phyloP scores from a whole-genome alignment of 2,888 invertebrate genomes.

The Patella ulyssiponensis region DNA sequence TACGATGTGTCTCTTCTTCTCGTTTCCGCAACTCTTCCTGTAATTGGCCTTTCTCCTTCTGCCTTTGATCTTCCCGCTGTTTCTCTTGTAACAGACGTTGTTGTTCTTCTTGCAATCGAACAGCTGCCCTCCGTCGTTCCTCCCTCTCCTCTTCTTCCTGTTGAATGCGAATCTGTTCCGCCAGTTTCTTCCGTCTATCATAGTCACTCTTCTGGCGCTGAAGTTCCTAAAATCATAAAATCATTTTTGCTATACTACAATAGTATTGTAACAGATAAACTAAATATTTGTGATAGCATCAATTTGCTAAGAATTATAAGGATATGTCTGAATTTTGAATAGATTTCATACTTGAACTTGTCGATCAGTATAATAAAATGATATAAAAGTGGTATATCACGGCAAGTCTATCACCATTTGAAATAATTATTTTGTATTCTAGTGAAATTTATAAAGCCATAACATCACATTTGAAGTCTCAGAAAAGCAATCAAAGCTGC shows the following conservation, averaged over 20 bases:
- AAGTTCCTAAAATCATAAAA: slow-evolving; percentile 57
- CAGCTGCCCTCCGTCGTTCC: slow-evolving; percentile 59
- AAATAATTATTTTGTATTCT: too few relatives aligned
- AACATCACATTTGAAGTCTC: too few relatives aligned
- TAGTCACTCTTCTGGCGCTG: slow-evolving; percentile 69
- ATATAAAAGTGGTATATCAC: too few relatives aligned
- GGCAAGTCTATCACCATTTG: too few relatives aligned
- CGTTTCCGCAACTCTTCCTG: slow-evolving; percentile 28
- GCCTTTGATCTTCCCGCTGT: slow-evolving; percentile 43
- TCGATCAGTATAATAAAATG: too few relatives aligned
- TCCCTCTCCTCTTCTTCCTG: slow-evolving; percentile 66
- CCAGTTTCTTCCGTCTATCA: slow-evolving; percentile 66
- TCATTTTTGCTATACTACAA: background rate
- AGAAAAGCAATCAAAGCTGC: too few relatives aligned
- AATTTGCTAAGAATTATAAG: too few relatives aligned
- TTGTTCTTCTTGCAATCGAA: slow-evolving; percentile 64
- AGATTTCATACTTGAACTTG: too few relatives aligned
- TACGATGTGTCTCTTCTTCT: slow-evolving; percentile 2
- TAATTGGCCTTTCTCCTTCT: slow-evolving; percentile 35
- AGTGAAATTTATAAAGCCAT: too few relatives aligned
- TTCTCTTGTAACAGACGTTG: slow-evolving; percentile 52
- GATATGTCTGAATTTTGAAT: too few relatives aligned
- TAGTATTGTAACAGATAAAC: too few relatives aligned
- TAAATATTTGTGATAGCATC: too few relatives aligned
- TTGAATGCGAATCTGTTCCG: slow-evolving; percentile 64